phyloP scores from a whole-genome alignment of 2,888 invertebrate species.

The Deroplatys truncata region DNA sequence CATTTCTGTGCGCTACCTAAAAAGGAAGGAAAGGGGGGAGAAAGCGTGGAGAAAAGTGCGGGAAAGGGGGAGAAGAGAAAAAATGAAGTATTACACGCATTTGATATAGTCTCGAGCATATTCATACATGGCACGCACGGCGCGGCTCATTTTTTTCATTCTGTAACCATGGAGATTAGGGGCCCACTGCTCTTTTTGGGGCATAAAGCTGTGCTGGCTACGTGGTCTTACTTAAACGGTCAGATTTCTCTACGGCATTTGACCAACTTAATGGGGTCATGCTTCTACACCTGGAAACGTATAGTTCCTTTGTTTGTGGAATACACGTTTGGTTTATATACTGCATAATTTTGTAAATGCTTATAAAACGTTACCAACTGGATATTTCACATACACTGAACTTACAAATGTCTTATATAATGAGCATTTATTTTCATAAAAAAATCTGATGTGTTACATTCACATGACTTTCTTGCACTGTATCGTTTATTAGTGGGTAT shows the following conservation, averaged over 20 bases:
- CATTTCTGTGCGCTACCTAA: not conserved
- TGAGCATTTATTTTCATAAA: too few species aligned
- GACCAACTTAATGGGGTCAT: not conserved
- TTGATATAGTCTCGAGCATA: not conserved
- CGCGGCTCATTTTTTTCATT: not conserved
- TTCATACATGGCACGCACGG: not conserved
- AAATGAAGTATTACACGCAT: not conserved
- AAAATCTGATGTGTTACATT: too few species aligned
- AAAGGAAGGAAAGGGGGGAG: not conserved
- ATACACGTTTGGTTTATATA: too few species aligned
- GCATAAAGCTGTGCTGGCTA: not conserved
- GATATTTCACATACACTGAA: too few species aligned
- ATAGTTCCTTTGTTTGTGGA: too few species aligned
- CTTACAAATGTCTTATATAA: too few species aligned
- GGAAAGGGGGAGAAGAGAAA: not conserved
- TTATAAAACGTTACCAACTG: too few species aligned
- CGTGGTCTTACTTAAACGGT: not conserved
- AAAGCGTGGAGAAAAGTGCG: not conserved
- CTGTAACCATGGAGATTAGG: not conserved
- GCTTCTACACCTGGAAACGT: not conserved
- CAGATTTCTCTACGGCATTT: not conserved
- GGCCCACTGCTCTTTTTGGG: not conserved
- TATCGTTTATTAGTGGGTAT: too few species aligned
- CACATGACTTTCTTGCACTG: too few species aligned
- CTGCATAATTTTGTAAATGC: too few species aligned